Evolutionary conservation across 2,888 invertebrate genomes (phyloP), one percentile per base, ranked within the genome.

Genomic region (Brenthis hecate): DNA sequence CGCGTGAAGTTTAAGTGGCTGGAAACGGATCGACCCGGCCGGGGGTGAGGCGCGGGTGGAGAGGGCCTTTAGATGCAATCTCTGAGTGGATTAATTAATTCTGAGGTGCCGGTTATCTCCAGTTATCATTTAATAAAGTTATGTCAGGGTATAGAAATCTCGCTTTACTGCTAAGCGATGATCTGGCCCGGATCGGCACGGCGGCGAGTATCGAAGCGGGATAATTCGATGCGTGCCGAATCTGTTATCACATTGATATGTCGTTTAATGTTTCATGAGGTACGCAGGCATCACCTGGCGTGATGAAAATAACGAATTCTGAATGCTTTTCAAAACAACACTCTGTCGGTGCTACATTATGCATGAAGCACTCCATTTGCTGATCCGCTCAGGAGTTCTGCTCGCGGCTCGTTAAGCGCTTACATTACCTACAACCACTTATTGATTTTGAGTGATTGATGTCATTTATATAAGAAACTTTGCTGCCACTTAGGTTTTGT

Each of bases 1-100:
- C 92, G 92, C 91, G 92, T 92, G 91, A 92, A 92, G 92, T 92
- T 92, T 89, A 92, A 92, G 92, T 92, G 92, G 92, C 91, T 92
- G 91, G 91, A 92, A 92, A 88, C 89, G 87, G 90, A 91, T 90
- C 91, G 91, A 89, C 87, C 91, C 87, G 77, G 81, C 78, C 74
- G 72, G 75, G 75, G 73, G 56, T 71, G 75, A 72, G 69, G 73
- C 58, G 70, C 70, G 73, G 75, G 72, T 69, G 68, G 76, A 68
- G 75, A 76, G 76, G 80, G 85, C 83, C 80, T 85, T 87, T 89
- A 92, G 92, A 92, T 92, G 92, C 92, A 93, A 92, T 92, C 92
- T 91, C 91, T 90, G 88, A 92, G 91, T 92, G 89, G 92, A 92
- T 92, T 92, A 92, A 92, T 92, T 92, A 92, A 92, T 91, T 92